Conservation (phyloP, 2,888 invertebrate species). For the Eristalis pertinax region DNA sequence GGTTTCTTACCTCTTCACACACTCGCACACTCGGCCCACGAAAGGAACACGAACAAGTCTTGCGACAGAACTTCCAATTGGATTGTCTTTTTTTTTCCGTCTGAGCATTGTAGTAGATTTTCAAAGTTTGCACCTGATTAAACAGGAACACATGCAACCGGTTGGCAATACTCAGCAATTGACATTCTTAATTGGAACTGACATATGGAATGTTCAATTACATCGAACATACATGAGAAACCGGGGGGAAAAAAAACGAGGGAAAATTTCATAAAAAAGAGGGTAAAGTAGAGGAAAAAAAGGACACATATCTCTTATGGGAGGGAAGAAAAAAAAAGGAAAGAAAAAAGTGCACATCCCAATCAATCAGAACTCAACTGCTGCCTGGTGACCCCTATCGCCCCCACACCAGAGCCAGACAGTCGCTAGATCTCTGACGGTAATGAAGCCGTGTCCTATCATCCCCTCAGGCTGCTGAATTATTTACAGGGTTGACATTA, state of each 20-base stretch:
- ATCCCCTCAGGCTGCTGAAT: slow-evolving; percentile 68
- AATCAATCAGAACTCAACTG: slow-evolving; percentile 67
- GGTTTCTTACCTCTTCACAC: neutral
- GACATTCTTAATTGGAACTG: slow-evolving; percentile 64
- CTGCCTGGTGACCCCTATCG: slow-evolving; percentile 63
- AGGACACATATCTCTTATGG: slow-evolving; percentile 5
- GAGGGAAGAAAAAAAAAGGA: too few species aligned
- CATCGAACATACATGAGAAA: slow-evolving; percentile 17
- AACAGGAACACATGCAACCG: slow-evolving; percentile 35
- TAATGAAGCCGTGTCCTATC: slow-evolving; percentile 69
- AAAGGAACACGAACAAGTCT: slow-evolving; percentile 10
- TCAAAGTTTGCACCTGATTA: slow-evolving; percentile 57
- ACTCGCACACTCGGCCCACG: slow-evolving; percentile 51
- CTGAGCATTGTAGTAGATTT: slow-evolving; percentile 38
- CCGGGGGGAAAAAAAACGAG: neutral
- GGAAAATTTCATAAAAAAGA: slow-evolving; percentile 20
- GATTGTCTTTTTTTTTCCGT: neutral
- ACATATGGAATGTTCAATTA: slow-evolving; percentile 65
- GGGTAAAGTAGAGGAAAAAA: slow-evolving; percentile 13
- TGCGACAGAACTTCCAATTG: slow-evolving; percentile 47
- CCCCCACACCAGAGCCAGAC: slow-evolving; percentile 21
- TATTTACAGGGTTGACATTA: slow-evolving; percentile 70
- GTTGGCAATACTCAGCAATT: slow-evolving; percentile 47
- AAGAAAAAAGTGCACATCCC: slow-evolving; percentile 30
- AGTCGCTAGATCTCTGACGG: neutral